phyloP scores from a whole-genome alignment of 2,797 vertebrate genomes.

The Paguma larvata region DNA sequence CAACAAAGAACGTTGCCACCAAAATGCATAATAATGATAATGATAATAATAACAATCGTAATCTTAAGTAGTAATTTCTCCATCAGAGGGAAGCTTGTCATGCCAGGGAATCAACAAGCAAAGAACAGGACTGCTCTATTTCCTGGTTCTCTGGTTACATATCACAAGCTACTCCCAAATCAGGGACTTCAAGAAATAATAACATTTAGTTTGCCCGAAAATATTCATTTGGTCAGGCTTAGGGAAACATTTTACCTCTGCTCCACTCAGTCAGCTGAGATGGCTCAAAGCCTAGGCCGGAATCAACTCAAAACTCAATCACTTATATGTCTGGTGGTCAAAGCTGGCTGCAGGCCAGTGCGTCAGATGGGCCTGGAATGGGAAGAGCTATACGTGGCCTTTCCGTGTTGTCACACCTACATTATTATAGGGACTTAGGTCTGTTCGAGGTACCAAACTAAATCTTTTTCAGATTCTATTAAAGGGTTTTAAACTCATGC shows the following conservation, averaged over 20 bases:
- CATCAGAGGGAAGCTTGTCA: not conserved
- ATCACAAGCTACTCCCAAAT: not conserved
- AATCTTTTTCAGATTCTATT: not conserved
- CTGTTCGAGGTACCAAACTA: constrained; percentile 28
- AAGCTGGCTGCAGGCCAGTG: not conserved
- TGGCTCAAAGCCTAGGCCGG: not conserved
- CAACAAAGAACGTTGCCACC: not conserved
- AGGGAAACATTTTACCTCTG: not conserved
- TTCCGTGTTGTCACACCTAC: not conserved
- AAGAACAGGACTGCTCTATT: not conserved
- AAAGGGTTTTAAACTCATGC: constrained; percentile 23
- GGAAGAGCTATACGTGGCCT: not conserved
- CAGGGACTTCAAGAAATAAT: not conserved
- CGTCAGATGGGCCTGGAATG: not conserved
- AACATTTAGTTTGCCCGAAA: constrained; percentile 29
- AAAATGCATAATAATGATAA: not conserved
- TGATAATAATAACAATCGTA: not conserved
- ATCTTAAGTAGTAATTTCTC: not conserved
- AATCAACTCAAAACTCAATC: not conserved
- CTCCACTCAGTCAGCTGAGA: not conserved
- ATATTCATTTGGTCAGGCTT: not conserved
- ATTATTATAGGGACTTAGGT: not conserved
- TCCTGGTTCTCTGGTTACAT: not conserved
- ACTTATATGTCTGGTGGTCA: not conserved
- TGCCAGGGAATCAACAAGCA: not conserved